Percentiles rank a stretch among this genome's conserved stretches.
These are phyloP conservation scores for Tachina grossa DNA, from an alignment of 2,888 invertebrate genomes.

Conservation along the genomic window DNA sequence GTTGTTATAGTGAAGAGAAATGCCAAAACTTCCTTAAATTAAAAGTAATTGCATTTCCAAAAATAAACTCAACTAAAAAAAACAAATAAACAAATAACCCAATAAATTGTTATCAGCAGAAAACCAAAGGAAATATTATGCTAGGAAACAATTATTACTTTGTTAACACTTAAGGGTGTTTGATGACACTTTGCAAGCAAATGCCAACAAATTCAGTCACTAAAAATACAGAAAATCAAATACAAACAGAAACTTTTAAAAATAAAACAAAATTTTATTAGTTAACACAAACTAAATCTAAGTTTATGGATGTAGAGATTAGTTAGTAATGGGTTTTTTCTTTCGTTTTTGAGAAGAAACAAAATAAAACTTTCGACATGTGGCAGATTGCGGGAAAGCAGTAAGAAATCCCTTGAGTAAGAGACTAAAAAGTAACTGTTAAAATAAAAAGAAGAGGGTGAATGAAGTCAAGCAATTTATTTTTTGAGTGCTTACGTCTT, in stretches of 20 bases:
- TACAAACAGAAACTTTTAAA: slow-evolving; percentile 16
- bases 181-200: slow-evolving; percentile 45
- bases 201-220: not conserved
- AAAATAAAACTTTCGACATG: slow-evolving; percentile 1
- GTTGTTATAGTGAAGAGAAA: too few species aligned
- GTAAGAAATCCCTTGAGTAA: not conserved
- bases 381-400: not conserved
- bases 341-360: not conserved
- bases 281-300: not conserved
- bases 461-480: not conserved
- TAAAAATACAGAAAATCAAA: slow-evolving; percentile 28
- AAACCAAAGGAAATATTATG: slow-evolving; percentile 3
- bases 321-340: not conserved
- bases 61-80: not conserved
- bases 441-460: not conserved
- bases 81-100: not conserved
- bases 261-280: not conserved
- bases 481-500: not conserved
- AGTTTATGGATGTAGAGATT: not conserved
- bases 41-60: not conserved
- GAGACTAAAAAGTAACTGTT: slow-evolving; percentile 4
- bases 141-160: slow-evolving; percentile 28
- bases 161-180: slow-evolving; percentile 40
- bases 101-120: slow-evolving; percentile 7
- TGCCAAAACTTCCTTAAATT: not conserved